Evolutionary conservation across 2,797 vertebrate genomes (phyloP).

Genomic region (Typhlichthys eigenmanni): DNA sequence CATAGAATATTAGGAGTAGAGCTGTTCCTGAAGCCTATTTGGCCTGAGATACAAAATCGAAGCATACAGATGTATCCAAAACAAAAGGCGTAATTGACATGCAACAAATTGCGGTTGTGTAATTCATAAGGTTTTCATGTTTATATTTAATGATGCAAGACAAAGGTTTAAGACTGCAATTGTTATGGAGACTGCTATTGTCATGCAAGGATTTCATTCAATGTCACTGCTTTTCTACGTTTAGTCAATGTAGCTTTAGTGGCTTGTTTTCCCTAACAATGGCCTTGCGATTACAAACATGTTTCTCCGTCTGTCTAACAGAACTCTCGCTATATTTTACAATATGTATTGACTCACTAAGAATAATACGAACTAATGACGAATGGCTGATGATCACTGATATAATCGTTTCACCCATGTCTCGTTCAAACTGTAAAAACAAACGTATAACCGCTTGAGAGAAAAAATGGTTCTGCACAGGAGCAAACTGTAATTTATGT

Average conservation of each 20-base stretch:
- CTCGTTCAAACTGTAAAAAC: slow-evolving; percentile 9
- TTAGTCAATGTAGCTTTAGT: slow-evolving; percentile 12
- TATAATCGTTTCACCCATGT: background rate
- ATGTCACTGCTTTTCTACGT: slow-evolving; percentile 31
- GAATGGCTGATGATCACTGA: background rate
- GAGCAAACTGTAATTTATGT: slow-evolving; percentile 25
- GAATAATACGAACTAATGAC: background rate
- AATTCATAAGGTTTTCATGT: slow-evolving; percentile 31
- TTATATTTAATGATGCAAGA: slow-evolving; percentile 58
- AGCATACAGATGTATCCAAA: slow-evolving; percentile 27
- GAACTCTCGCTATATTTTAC: background rate
- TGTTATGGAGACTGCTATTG: slow-evolving; percentile 48
- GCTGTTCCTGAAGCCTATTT: background rate
- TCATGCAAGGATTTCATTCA: slow-evolving; percentile 32
- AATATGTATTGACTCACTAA: background rate
- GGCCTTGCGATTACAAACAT: slow-evolving; percentile 26
- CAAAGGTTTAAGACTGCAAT: slow-evolving; percentile 47
- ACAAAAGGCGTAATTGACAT: slow-evolving; percentile 63
- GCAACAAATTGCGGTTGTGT: slow-evolving; percentile 50
- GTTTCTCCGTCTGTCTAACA: slow-evolving; percentile 5
- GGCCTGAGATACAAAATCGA: slow-evolving; percentile 36
- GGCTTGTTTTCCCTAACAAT: slow-evolving; percentile 24
- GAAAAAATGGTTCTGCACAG: slow-evolving; percentile 13
- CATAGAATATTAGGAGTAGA: no score
- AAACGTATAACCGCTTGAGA: slow-evolving; percentile 1